Base-by-base conservation (phyloP, 30 jellyfish, hydroid and myxozoan genomes). In the Aurelia aurita region DNA sequence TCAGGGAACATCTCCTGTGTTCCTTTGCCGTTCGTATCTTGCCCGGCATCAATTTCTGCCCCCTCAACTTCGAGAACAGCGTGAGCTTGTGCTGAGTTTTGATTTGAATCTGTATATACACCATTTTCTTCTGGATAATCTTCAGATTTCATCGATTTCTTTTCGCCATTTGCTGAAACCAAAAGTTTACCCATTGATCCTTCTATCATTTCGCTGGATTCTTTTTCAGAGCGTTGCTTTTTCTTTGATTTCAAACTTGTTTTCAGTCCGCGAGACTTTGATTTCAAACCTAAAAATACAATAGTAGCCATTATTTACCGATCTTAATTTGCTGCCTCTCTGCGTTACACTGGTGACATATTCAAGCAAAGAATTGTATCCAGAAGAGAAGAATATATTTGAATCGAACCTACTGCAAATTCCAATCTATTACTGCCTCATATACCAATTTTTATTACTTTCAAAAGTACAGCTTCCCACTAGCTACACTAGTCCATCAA, bases 61-160 rank as follows among this genome's bases (percentile, higher is more conserved):
- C 90, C 96, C 29, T 75, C 89, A 1, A 87, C 84, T 32, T 87
- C 96, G 27, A 87, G 68, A 12, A 47, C 75, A 0, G 95, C 90
- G 39, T 77, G 88, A 15, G 77, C 61, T 62, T 73, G 89, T 0
- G 54, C 82, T 15, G 49, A 60, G 1, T 35, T 72, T 14, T 62
- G 55, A 55, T 54, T 43, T 6, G 25, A 23, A 15, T 81, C 62
- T 6, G 60, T 19, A 14, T 28, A 59, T 8, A 16, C 49, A 26
- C 69, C 31, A 1, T 80, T 57, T 25, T 77, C 89, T 10, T 58
- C 70, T 19, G 90, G 86, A 55, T 74, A 75, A 26, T 75, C 87
- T 9, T 87, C 90, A 7, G 87, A 32, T 44, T 74, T 70, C 21
- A 75, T 57, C 51, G 85, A 64, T 58, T 77, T 72, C 80, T 87